Percentiles rank a stretch among this genome's conserved stretches.
Conservation (phyloP, 1,140 invertebrate genomes). For the Druon quercuslanigerum region DNA sequence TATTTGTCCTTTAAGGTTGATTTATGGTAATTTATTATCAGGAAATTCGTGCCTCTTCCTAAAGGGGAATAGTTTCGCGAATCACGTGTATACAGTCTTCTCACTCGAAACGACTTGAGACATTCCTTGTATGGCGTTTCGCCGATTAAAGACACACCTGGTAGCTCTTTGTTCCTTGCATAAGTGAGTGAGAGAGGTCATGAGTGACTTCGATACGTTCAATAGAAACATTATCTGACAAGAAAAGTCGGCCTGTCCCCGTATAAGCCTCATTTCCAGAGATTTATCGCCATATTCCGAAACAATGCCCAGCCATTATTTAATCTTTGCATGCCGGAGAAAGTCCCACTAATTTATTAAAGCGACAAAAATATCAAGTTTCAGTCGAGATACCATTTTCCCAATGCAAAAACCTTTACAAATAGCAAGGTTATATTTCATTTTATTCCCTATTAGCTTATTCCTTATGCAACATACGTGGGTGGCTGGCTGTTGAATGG, state of each 20-base stretch:
- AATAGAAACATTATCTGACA: slow-evolving; percentile 31
- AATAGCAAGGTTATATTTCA: slow-evolving; percentile 26
- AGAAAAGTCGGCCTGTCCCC: slow-evolving; percentile 26
- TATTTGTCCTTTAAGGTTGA: slow-evolving; percentile 25
- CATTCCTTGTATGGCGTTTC: slow-evolving; percentile 17
- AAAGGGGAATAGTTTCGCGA: slow-evolving; percentile 22
- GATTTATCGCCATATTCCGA: slow-evolving; percentile 25
- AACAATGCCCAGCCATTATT: slow-evolving; percentile 28
- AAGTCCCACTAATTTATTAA: slow-evolving; percentile 24
- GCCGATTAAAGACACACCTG: slow-evolving; percentile 29
- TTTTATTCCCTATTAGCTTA: slow-evolving; percentile 6
- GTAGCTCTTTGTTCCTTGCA: slow-evolving; percentile 20
- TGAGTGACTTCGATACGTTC: slow-evolving; percentile 30
- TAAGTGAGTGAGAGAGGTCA: slow-evolving; percentile 25
- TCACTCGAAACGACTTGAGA: slow-evolving; percentile 23
- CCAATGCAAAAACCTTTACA: slow-evolving; percentile 2
- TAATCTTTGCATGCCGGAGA: slow-evolving; percentile 27
- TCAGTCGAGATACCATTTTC: slow-evolving; percentile 10
- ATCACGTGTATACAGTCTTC: slow-evolving; percentile 21
- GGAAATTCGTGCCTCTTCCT: slow-evolving; percentile 27
- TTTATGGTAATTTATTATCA: slow-evolving; percentile 30
- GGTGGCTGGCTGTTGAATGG: neutral
- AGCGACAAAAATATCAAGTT: slow-evolving; percentile 30
- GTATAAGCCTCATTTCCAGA: slow-evolving; percentile 28
- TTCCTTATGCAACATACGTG: neutral